Evolutionary conservation across 2,113 vertebrate genomes (phyloP), one percentile per base, ranked within the genome.

Genomic region (Eretmodus cyanostictus): DNA sequence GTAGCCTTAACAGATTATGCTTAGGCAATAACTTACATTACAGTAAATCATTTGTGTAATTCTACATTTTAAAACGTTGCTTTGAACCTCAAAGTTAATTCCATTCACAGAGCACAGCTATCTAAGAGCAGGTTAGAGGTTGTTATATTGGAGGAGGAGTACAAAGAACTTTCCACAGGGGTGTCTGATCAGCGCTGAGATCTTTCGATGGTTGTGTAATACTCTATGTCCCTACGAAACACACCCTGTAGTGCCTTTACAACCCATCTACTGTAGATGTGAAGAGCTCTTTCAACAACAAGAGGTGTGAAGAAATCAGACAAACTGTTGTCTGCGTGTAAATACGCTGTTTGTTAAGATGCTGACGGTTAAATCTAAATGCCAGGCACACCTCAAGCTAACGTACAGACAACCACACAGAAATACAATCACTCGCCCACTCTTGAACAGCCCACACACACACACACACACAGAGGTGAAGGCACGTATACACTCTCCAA

Each of bases 281-380:
- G 68, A 91, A 14, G 57, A 59, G 5, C 16, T 40, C 86, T 90
- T 89, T 91, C 47, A 89, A 82, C n/a, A 29, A 49, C 61, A 10
- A 13, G 78, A 87, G 47, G 80, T 87, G 83, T 89, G 86, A 92
- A 61, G 86, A 83, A 81, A 87, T 81, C 85, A 88, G 61, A 85
- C 78, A 49, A 86, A 31, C 82, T 85, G 87, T 85, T 87, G 53
- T 87, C 68, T 83, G 89, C 53, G 86, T 38, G 59, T 84, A 54
- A 87, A 86, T 68, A 63, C 19, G 78, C 29, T 88, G 84, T 91
- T 92, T 90, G 91, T 82, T 57, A 78, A 92, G 90, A 88, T 89
- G 88, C 88, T 86, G 90, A 89, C 93, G 82, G 94, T 94, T 95
- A 88, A 71, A 45, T 59, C 55, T 89, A 93, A 94, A 96, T 94